A percentile compares a stretch with the other conserved stretches of the same genome.
Conservation (phyloP, 2,113 vertebrate genomes). For the Pedetes capensis region DNA sequence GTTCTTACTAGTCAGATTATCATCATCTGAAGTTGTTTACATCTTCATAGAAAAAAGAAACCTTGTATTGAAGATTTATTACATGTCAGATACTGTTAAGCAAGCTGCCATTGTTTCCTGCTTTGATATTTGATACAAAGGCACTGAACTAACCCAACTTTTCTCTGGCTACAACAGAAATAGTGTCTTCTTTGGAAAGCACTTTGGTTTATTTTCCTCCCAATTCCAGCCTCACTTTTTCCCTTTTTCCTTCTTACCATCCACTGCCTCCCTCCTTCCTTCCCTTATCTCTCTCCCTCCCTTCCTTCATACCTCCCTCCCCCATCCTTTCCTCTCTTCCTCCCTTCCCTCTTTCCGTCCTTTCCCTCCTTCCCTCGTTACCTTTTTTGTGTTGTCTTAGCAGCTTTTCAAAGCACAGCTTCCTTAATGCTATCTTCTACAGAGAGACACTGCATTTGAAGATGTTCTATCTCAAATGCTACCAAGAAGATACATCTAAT, state of each 20-base stretch:
- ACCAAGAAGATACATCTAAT: background rate
- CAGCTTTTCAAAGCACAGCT: background rate
- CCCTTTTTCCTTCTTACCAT: background rate
- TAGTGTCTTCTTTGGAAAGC: background rate
- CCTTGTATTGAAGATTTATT: background rate
- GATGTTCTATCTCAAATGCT: background rate
- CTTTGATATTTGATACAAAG: background rate
- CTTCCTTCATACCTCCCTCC: rapidly evolving
- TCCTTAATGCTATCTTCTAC: background rate
- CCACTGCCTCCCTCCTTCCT: rapidly evolving
- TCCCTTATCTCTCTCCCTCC: background rate
- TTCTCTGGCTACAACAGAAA: background rate
- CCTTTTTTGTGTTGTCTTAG: background rate
- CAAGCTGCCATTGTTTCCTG: background rate
- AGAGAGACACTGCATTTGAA: background rate
- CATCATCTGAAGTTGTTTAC: background rate
- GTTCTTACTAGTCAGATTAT: background rate
- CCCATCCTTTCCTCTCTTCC: rapidly evolving
- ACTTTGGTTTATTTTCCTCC: too few species aligned
- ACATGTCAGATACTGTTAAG: background rate
- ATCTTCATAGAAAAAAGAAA: background rate
- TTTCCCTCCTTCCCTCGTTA: background rate
- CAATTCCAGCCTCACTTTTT: rapidly evolving
- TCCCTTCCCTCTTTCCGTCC: too few species aligned
- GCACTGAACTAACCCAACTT: background rate